Evolutionary conservation across 2,888 invertebrate genomes (phyloP).

Genomic region (Mythimna pallens): DNA sequence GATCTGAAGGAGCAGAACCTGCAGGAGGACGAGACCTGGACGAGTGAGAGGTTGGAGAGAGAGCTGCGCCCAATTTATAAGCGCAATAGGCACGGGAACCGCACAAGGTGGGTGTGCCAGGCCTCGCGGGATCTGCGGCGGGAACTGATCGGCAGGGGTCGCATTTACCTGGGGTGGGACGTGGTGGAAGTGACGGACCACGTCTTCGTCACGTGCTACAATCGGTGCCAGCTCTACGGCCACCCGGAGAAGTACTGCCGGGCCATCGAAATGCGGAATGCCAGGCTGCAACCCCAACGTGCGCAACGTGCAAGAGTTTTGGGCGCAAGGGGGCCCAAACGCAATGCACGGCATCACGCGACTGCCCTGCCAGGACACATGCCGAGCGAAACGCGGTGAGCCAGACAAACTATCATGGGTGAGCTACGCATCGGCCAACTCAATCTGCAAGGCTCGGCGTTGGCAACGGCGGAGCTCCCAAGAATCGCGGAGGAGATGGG

Average conservation of each 20-base stretch:
- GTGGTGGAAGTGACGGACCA: neutral
- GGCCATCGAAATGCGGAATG: neutral
- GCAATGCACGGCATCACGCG: too few relatives aligned
- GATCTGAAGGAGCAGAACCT: slow-evolving; percentile 26
- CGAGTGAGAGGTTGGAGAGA: rapidly evolving
- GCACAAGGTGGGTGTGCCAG: neutral
- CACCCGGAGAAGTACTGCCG: slow-evolving; percentile 1
- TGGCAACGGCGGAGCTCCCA: slow-evolving; percentile 54
- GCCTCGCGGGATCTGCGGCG: neutral
- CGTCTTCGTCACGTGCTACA: neutral
- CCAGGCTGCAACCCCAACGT: neutral
- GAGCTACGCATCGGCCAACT: slow-evolving; percentile 48
- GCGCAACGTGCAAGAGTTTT: slow-evolving; percentile 57
- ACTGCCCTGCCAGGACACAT: neutral
- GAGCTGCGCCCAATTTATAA: slow-evolving; percentile 29
- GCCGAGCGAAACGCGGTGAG: slow-evolving; percentile 41
- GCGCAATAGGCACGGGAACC: neutral
- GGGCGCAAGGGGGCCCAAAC: slow-evolving; percentile 12
- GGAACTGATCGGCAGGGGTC: rapidly evolving
- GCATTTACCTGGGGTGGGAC: neutral
- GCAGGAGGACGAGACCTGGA: slow-evolving; percentile 38
- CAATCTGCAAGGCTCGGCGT: slow-evolving; percentile 48
- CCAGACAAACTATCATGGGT: slow-evolving; percentile 37
- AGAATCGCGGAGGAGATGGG: slow-evolving; percentile 21
- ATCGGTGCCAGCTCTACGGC: neutral